Percentiles rank a stretch among this genome's conserved stretches.
Evolutionary conservation across 1,140 invertebrate species (phyloP).

Genomic region (Galleria mellonella): DNA sequence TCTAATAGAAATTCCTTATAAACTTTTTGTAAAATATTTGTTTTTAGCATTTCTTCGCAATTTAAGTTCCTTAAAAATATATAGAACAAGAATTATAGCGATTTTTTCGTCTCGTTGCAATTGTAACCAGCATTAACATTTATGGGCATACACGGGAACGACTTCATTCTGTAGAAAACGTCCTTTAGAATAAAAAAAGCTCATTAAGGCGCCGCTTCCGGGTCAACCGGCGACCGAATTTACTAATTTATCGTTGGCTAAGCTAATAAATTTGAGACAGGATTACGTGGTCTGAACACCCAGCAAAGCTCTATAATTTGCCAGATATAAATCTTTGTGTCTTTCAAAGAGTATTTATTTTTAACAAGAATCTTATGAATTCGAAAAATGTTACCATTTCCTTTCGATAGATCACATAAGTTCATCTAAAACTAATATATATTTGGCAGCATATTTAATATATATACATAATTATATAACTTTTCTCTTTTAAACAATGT

Average conservation of each 20-base stretch:
- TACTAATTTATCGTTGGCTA: constrained; percentile 62
- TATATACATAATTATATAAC: neutral
- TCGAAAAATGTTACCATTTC: neutral
- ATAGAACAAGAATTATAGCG: too few relatives aligned
- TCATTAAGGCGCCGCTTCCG: constrained; percentile 53
- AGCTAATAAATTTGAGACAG: constrained; percentile 67
- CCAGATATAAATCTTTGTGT: constrained; percentile 50
- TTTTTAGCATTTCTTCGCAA: too few relatives aligned
- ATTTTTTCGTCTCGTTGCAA: too few relatives aligned
- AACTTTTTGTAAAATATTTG: too few relatives aligned
- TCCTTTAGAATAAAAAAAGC: constrained; percentile 31
- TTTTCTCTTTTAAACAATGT: neutral
- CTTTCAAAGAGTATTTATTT: constrained; percentile 21
- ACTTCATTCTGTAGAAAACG: neutral
- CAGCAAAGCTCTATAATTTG: constrained; percentile 65
- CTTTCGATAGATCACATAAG: neutral
- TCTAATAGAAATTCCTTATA: too few relatives aligned
- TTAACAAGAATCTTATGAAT: constrained; percentile 2
- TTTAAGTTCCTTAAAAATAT: too few relatives aligned
- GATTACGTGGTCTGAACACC: constrained; percentile 59
- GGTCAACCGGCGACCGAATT: constrained; percentile 54
- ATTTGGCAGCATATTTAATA: neutral
- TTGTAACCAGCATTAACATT: too few relatives aligned
- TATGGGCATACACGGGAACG: too few relatives aligned
- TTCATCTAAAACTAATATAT: too few relatives aligned